Evolutionary conservation across 2,888 invertebrate species (phyloP).

Genomic region (Danaus chrysippus): DNA sequence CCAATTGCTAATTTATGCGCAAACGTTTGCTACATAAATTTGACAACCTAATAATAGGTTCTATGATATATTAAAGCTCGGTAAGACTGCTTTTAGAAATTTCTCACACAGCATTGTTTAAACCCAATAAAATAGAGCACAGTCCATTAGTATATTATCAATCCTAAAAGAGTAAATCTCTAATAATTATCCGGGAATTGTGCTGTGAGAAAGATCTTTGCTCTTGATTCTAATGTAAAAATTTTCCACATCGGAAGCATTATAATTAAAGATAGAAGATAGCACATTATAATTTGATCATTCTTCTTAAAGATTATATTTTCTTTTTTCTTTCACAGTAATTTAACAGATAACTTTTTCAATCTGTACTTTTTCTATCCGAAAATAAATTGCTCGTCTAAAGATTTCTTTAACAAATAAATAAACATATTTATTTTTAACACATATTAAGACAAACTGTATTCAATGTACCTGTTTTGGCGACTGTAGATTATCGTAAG

Average conservation of each 20-base stretch:
- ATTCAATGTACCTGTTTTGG: no score
- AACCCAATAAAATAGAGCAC: slow-evolving; percentile 13
- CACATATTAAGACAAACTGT: no score
- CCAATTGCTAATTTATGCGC: no score
- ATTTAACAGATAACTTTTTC: neutral
- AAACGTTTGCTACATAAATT: no score
- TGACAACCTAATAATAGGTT: no score
- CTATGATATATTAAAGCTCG: no score
- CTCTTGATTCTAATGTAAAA: slow-evolving; percentile 34
- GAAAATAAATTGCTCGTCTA: no score
- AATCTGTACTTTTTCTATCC: neutral
- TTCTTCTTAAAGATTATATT: slow-evolving; percentile 13
- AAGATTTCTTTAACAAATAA: no score
- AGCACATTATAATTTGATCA: slow-evolving; percentile 16
- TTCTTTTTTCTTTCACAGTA: slow-evolving; percentile 8
- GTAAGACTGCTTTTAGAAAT: no score
- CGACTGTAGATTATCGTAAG: no score
- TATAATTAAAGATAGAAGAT: slow-evolving; percentile 37
- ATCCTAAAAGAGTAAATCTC: slow-evolving; percentile 24
- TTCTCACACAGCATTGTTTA: neutral
- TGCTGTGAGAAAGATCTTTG: slow-evolving; percentile 48
- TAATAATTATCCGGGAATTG: slow-evolving; percentile 41
- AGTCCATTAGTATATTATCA: slow-evolving; percentile 13
- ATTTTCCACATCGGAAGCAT: slow-evolving; percentile 38
- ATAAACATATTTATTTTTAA: no score